Percentiles rank a stretch among this genome's conserved stretches.
Evolutionary conservation across 2,113 vertebrate genomes (phyloP).

Genomic region (Rhea americana): DNA sequence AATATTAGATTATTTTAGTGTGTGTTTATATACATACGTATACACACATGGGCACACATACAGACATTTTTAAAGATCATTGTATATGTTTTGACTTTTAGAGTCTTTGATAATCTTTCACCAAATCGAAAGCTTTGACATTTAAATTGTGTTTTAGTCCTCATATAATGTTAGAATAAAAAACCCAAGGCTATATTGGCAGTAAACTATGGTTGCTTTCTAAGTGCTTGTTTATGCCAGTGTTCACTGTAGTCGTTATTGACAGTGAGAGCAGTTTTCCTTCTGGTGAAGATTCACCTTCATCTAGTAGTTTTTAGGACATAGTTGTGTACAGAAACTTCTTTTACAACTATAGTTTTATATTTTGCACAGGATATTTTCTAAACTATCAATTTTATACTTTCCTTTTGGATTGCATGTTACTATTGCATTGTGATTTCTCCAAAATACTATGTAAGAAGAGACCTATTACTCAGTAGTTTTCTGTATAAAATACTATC

Average conservation of each 20-base stretch:
- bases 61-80: not conserved
- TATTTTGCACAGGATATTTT: slow-evolving; percentile 13
- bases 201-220: not conserved
- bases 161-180: not conserved
- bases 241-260: not conserved
- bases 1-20: not conserved
- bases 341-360: not conserved
- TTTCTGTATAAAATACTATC: slow-evolving; percentile 22
- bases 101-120: not conserved
- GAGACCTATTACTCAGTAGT: not conserved
- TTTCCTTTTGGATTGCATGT: not conserved
- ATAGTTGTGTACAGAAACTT: not conserved
- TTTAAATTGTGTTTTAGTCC: not conserved
- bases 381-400: not conserved
- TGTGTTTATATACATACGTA: not conserved
- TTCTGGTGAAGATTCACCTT: slow-evolving; percentile 7
- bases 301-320: slow-evolving; percentile 18
- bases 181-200: not conserved
- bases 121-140: not conserved
- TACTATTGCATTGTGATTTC: slow-evolving; percentile 37
- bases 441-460: slow-evolving; percentile 16
- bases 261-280: slow-evolving; percentile 26
- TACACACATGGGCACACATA: rapidly evolving
- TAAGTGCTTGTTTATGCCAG: not conserved
- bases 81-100: not conserved